Evolutionary conservation across 1,140 invertebrate species (phyloP), one percentile per base, ranked within the genome.

Genomic region (Heliconius himera): DNA sequence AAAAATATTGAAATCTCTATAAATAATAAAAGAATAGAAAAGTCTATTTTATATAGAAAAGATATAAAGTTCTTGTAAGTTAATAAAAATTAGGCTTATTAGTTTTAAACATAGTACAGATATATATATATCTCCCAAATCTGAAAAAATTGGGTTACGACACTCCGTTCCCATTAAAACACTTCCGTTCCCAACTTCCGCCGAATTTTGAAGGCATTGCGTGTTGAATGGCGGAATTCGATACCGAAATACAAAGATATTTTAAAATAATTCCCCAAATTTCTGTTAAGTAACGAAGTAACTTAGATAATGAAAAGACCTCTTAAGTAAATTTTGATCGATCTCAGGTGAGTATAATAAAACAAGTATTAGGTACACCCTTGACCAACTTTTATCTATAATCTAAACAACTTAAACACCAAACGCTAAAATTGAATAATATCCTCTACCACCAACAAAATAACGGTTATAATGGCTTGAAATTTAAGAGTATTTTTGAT

Each of bases 341-440:
- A 81, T 78, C 80, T 83, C 82, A 83, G 82, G 82, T 83, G 80
- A 70, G 76, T 78, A 56, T 84, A 80, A 82, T 80, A 82, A 80
- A 82, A 80, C 81, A 78, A 73, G 66, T 49, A 81, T 83, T 79
- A 81, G 51, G 33, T 56, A 81, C 70, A 33, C 60, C 74, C 77
- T 77, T 77, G 76, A 73, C 78, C 76, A 83, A 81, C 36, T 82
- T 51, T 81, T 3, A 16, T 1, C 16, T 26, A 16, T 46, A 74
- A 22, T 1, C 8, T 13, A 70, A 13, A 8, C 8, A 33, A 29
- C 22, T 29, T 66, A 66, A 13, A 66, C 13, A 26, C 56, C 22
- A 16, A 66, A 29, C 11, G 8, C 22, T 13, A 26, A 66, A 16
- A 66, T 26, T 1, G 3, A 16, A 66, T 66, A 26, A 66, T 66